Base-by-base conservation (phyloP, 1,140 invertebrate genomes). In the Acromyrmex charruanus region DNA sequence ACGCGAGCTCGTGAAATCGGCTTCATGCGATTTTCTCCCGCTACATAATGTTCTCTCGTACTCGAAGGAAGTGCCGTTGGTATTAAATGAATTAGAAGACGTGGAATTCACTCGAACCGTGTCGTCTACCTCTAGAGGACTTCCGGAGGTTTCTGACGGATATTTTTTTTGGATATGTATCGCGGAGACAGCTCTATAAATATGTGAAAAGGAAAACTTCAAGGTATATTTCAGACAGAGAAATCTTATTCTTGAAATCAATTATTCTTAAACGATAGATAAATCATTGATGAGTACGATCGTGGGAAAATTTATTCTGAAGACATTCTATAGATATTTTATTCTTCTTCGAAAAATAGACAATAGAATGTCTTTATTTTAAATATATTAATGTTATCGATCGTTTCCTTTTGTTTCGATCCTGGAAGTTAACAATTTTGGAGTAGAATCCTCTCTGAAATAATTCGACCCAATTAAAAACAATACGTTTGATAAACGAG, bases 1-100 rank as follows among this genome's bases (percentile, higher is more conserved):
- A 75, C 55, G 55, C 80, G 55, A 61, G 55, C 28, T 84, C 39
- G 69, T 51, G 39, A 84, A 61, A 63, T 84, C 16, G 35, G 12
- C 39, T 28, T 68, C 31, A 55, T 39, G 9, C 44, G 35, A 74
- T 84, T 84, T 84, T 74, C 21, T 74, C n/a, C 2, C 9, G 53
- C 4, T 61, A 5, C 18, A 55, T 12, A 49, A 72, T 84, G 39
- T 39, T 82, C 16, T 49, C 18, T 49, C 18, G 12, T 44, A 21
- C 58, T 14, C 25, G 28, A 49, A 25, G 7, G 25, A 61, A 21
- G n/a, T 21, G 16, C 44, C 16, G 9, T 2, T 59, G 16, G 51
- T 72, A 18, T 21, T 74, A 35, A 61, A 21, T 39, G 9, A 61
- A 75, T 75, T 35, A 28, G 3, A 12, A 7, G 39, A 49, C 79